Evolutionary conservation across 2,113 vertebrate species (phyloP), one percentile per base, ranked within the genome.

Genomic region (Athene cunicularia): DNA sequence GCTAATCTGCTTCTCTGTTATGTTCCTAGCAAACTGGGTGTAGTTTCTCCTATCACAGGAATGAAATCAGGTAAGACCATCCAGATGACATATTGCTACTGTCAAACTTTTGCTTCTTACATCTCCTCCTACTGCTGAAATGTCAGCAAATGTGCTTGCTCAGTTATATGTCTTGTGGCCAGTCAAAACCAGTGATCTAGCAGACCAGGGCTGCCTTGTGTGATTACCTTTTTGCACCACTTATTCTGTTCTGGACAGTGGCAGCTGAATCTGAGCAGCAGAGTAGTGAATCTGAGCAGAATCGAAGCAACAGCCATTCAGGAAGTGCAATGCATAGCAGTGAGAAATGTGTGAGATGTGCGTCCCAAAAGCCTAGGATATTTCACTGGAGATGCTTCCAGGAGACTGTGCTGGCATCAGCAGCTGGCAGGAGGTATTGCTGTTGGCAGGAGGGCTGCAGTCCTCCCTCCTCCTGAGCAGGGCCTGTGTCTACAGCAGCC

Each of bases 1-100:
- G 27, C 68, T 90, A 55, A 93, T 33, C 30, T 60, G 35, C 73
- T 87, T 91, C 73, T 95, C 87, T 26, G 3, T 90, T 93, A 8
- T 56, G 59, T 89, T 87, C 58, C 76, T 74, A 95, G 94, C 68
- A 95, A 89, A 52, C 59, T 86, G 59, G 90, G 85, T 21, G 13
- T 87, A 5, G 12, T 96, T 90, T 95, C 96, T 77, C 2, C 90
- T 77, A 37, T 91, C 17, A 1, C 2, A 77, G 88, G 90, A 77
- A 93, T 87, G 76, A 41, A 75, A 24, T 95, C 96, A 12, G 88
- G 90, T 73, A 73, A 87, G 68, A 49, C 35, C 50, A 43, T n/a
- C 26, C 49, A 27, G 23, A 37, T 24, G 10, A 11, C 14, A 17
- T 11, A 3, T 80, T 72, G 22, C 35, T 84, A 3, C 1, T 67